Conservation (phyloP, 1,140 invertebrate species). For the Adelges cooleyi region DNA sequence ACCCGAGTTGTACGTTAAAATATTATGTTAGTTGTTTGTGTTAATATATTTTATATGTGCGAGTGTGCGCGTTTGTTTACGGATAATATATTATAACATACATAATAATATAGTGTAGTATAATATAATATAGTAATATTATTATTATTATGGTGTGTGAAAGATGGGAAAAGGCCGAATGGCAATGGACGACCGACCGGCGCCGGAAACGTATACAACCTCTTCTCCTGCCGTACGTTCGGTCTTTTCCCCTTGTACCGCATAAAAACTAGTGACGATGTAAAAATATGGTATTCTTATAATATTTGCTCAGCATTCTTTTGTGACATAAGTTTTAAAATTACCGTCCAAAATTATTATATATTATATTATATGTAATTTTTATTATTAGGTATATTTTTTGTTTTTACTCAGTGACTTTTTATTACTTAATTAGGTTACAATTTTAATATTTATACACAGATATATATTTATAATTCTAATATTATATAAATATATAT, state of each 20-base stretch:
- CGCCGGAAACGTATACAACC: background rate
- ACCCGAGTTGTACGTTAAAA: too few species aligned
- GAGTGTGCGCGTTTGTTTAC: too few species aligned
- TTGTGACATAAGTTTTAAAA: conserved; percentile 20
- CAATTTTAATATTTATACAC: conserved; percentile 23
- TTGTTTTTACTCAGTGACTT: conserved; percentile 16
- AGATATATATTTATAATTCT: background rate
- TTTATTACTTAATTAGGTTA: conserved; percentile 25
- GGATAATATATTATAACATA: too few species aligned
- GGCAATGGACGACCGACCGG: too few species aligned
- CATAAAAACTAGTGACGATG: background rate
- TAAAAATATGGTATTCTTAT: background rate
- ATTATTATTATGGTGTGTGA: too few species aligned
- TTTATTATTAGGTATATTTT: background rate
- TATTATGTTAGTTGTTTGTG: too few species aligned
- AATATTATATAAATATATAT: background rate
- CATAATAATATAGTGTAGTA: too few species aligned
- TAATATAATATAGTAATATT: too few species aligned
- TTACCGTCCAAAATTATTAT: conserved; percentile 23
- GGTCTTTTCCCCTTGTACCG: background rate
- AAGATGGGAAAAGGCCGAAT: too few species aligned
- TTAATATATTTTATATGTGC: too few species aligned
- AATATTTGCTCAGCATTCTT: conserved; percentile 18
- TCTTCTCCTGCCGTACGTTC: background rate
- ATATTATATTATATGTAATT: background rate